Evolutionary conservation across 2,888 invertebrate species (phyloP).

Genomic region (Sminthurinus aureus): DNA sequence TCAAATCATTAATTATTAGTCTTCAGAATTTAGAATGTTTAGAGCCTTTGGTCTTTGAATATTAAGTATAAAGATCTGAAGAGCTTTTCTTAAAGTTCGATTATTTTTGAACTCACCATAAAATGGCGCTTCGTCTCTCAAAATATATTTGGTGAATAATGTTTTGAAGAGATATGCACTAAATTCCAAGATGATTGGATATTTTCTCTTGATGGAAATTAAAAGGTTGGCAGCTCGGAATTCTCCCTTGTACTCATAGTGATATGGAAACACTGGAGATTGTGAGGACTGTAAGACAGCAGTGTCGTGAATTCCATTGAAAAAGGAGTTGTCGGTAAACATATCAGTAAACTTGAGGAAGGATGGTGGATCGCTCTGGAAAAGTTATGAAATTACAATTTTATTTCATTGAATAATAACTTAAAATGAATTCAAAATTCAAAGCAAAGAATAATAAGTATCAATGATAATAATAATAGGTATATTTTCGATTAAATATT

Average conservation of each 20-base stretch:
- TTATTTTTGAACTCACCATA: not conserved
- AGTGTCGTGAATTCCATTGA: constrained; percentile 31
- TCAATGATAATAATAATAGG: too few species aligned
- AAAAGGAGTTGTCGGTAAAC: constrained; percentile 26
- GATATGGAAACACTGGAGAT: constrained; percentile 42
- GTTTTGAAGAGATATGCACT: constrained; percentile 12
- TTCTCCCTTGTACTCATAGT: constrained; percentile 44
- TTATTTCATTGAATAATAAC: too few species aligned
- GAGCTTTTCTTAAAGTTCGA: too few species aligned
- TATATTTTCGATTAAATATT: too few species aligned
- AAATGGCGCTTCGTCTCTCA: constrained; percentile 27
- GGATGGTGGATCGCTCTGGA: not conserved
- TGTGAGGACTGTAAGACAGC: constrained; percentile 1
- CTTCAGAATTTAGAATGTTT: too few species aligned
- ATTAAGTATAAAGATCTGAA: too few species aligned
- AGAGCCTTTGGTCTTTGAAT: too few species aligned
- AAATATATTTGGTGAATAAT: constrained; percentile 5
- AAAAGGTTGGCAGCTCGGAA: constrained; percentile 42
- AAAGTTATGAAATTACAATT: too few species aligned
- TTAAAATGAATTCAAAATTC: too few species aligned
- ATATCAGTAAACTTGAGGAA: constrained; percentile 27
- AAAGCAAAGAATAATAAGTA: too few species aligned
- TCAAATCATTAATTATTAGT: too few species aligned
- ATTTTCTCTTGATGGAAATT: constrained; percentile 30
- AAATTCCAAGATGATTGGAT: constrained; percentile 33